Evolutionary conservation across 53 echinoderm and acorn worm species (phyloP).

Genomic region (Actinopyga echinites): DNA sequence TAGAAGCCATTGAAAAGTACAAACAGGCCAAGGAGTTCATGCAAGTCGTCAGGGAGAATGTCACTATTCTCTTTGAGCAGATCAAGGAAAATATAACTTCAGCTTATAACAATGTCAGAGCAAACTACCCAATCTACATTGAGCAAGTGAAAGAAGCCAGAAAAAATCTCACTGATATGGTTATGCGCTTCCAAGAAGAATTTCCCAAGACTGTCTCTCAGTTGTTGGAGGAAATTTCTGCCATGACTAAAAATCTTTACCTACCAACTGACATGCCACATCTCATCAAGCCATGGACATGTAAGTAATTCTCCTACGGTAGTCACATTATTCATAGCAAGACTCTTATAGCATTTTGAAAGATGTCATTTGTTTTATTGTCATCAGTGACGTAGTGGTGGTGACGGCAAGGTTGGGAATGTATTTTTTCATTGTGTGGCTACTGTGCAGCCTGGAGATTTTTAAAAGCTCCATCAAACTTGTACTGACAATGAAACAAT

Average conservation of each 20-base stretch:
- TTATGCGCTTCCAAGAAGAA: background rate
- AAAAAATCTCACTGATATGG: slow-evolving; percentile 7
- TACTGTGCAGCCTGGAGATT: no score
- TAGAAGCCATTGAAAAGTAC: slow-evolving; percentile 30
- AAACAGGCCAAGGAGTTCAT: slow-evolving; percentile 35
- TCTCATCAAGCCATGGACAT: slow-evolving; percentile 39
- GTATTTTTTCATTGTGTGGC: no score
- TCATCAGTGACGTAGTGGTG: no score
- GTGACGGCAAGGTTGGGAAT: no score
- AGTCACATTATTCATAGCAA: no score
- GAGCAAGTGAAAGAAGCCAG: slow-evolving; percentile 32
- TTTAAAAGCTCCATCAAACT: no score
- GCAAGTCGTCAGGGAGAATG: slow-evolving; percentile 42
- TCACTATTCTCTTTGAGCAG: slow-evolving; percentile 44
- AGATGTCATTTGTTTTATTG: no score
- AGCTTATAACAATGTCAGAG: slow-evolving; percentile 28
- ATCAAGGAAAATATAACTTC: no score
- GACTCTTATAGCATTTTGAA: no score
- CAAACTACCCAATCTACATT: slow-evolving; percentile 50
- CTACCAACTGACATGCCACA: slow-evolving; percentile 42
- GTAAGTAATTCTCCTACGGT: no score
- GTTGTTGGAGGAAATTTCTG: background rate
- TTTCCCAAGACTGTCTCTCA: background rate
- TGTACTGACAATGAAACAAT: no score
- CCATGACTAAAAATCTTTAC: background rate